Evolutionary conservation across 2,888 invertebrate genomes (phyloP).

Genomic region (Stramonita haemastoma): DNA sequence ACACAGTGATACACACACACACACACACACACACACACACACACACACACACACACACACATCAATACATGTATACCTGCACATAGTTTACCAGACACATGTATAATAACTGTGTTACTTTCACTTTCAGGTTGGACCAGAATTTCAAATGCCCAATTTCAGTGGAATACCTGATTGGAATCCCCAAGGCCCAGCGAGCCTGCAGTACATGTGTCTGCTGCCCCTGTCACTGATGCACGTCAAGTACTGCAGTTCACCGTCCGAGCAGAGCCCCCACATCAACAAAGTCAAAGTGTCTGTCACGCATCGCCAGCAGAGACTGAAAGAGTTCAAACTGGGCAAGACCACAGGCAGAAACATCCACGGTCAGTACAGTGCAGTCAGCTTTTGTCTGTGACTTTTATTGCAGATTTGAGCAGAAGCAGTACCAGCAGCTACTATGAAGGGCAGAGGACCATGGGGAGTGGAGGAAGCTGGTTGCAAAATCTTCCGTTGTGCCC

Average conservation of each 20-base stretch:
- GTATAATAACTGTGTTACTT: not conserved
- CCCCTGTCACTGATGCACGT: conserved; percentile 49
- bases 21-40: not conserved
- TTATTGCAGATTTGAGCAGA: not conserved
- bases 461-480: too few species aligned
- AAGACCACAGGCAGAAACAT: conserved; percentile 62
- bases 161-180: conserved; percentile 60
- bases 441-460: too few species aligned
- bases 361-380: conserved; percentile 52
- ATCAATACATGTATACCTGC: not conserved
- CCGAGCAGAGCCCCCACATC: conserved; percentile 44
- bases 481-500: too few species aligned
- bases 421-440: too few species aligned
- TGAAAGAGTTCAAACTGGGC: conserved; percentile 57
- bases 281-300: conserved; percentile 63
- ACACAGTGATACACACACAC: not conserved
- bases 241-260: conserved; percentile 43
- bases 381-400: not conserved
- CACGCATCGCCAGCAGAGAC: conserved; percentile 62
- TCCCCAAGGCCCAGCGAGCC: conserved; percentile 61
- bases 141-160: conserved; percentile 58
- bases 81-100: not conserved
- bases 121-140: conserved; percentile 44
- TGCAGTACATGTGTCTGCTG: conserved; percentile 63
- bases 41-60: conserved; percentile 22